Percentiles rank a stretch among this genome's conserved stretches.
Evolutionary conservation across 2,113 vertebrate genomes (phyloP).

Genomic region (Phyllostomus discolor): DNA sequence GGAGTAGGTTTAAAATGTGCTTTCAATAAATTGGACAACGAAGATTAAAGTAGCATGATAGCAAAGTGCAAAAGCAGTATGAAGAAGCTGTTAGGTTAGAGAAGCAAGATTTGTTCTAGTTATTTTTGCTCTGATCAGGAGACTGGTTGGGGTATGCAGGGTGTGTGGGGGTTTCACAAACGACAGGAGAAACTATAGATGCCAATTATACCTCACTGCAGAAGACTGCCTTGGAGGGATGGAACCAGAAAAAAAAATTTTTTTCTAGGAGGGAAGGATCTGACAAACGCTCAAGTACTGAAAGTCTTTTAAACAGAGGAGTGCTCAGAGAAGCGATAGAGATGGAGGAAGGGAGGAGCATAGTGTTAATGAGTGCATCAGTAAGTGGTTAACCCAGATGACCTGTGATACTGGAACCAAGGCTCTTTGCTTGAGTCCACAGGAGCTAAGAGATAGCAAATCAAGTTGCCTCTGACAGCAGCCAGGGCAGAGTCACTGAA

Average conservation of each 20-base stretch:
- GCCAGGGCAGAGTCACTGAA: background rate
- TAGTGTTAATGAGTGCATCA: background rate
- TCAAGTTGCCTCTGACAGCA: background rate
- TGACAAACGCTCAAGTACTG: background rate
- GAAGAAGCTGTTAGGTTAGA: background rate
- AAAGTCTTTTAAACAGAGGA: background rate
- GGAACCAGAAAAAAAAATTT: background rate
- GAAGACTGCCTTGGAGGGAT: background rate
- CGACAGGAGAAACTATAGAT: background rate
- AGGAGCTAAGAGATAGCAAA: background rate
- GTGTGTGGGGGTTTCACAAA: background rate
- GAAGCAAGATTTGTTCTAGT: background rate
- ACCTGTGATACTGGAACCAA: background rate
- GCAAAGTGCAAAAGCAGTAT: background rate
- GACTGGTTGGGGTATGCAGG: background rate
- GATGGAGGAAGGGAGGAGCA: background rate
- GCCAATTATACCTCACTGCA: background rate
- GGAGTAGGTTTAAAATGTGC: background rate
- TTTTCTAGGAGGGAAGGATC: background rate
- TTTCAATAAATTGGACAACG: constrained; percentile 11
- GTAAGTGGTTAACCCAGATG: background rate
- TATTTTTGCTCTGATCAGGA: background rate
- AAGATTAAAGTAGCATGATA: background rate
- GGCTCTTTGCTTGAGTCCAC: background rate
- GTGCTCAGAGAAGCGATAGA: background rate